Evolutionary conservation across 2,113 vertebrate species (phyloP), one percentile per base, ranked within the genome.

Genomic region (Phoenicopterus ruber): DNA sequence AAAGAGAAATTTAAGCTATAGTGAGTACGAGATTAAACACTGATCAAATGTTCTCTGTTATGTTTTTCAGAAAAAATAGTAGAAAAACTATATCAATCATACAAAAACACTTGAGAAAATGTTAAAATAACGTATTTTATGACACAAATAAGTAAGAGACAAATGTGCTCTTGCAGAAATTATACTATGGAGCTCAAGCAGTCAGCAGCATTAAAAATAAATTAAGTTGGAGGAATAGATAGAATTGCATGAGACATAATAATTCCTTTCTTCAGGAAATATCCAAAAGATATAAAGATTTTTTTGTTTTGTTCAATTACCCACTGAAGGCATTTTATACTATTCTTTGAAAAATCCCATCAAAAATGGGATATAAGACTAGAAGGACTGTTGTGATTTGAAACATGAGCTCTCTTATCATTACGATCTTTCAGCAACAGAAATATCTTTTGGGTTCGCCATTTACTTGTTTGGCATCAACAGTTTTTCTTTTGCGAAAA

Each of bases 41-140:
- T 2, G 17, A 69, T 54, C 26, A 71, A 67, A 86, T 0, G 0
- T 31, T 46, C 9, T 1, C 11, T 55, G 42, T 38, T 71, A 42
- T 2, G 3, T 40, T 89, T 92, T 66, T 40, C 7, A 62, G 77
- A 10, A 34, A 32, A 86, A 71, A 81, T 8, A 88, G 61, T 5
- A 21, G 17, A 32, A 79, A 25, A 54, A 65, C 15, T 1, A 20
- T 42, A 80, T 55, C 9, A 62, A 42, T 63, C 29, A 70, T 31
- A 31, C 1, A 71, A 83, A 79, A 74, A 5, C 17, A 58, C 38
- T 83, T 25, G 19, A 78, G 11, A 2, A 81, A 83, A 83, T 34
- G 4, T 67, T 93, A 74, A 88, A 78, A 67, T 40, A 47, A 63
- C 47, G 20, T 40, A 67, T 55, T 94, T 86, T 47, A 44, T 36